Percentiles rank a stretch among this genome's conserved stretches.
phyloP scores from a whole-genome alignment of 2,797 vertebrate species.

The Gallinago solitaria region DNA sequence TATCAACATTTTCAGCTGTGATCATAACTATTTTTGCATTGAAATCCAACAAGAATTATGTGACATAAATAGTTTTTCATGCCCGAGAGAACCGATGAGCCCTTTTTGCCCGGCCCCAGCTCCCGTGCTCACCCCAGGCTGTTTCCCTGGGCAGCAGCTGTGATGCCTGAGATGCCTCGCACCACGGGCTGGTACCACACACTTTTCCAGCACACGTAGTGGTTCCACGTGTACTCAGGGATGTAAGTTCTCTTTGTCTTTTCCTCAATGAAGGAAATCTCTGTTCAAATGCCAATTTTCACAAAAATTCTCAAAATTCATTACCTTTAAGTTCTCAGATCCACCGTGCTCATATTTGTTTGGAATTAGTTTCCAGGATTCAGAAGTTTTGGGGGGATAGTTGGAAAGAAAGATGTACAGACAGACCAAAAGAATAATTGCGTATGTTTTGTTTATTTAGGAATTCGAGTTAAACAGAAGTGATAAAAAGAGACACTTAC shows the following conservation, averaged over 20 bases:
- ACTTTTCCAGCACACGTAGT: not conserved
- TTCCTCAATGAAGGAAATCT: not conserved
- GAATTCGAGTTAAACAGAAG: not conserved
- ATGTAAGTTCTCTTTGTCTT: not conserved
- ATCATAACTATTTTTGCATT: not conserved
- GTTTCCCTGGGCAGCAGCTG: not conserved
- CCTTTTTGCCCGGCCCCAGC: not conserved
- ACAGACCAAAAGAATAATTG: not conserved
- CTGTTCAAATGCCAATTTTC: not conserved
- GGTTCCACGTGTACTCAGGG: accelerated
- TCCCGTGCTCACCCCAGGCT: not conserved
- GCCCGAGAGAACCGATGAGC: not conserved
- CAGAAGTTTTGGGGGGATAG: not conserved
- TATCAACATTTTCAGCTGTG: not conserved
- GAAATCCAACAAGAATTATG: not conserved
- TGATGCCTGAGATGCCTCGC: not conserved
- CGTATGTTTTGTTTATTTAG: not conserved
- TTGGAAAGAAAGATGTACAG: not conserved
- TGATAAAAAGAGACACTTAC: not conserved
- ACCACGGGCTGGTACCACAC: not conserved
- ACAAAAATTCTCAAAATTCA: not conserved
- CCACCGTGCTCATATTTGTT: not conserved
- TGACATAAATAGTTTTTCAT: not conserved
- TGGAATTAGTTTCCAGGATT: not conserved
- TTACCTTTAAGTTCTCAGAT: not conserved